Evolutionary conservation across 92 coral and sea anemone genomes (phyloP).

Genomic region (Heliopora coerulea): DNA sequence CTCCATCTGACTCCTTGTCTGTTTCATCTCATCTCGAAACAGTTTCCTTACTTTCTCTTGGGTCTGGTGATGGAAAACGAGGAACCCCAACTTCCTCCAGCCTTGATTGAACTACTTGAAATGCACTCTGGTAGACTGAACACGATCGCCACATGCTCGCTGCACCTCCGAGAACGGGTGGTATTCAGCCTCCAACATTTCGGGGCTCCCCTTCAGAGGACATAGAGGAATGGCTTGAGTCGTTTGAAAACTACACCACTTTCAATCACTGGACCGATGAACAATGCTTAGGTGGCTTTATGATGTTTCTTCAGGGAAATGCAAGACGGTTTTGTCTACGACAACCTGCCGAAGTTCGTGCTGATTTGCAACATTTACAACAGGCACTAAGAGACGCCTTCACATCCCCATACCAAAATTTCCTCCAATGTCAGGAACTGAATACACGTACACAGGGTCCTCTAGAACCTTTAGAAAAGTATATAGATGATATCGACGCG

Average conservation of each 20-base stretch:
- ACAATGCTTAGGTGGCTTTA: neutral
- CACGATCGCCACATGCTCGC: neutral
- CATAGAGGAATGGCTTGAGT: slow-evolving; percentile 1
- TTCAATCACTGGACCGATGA: slow-evolving; percentile 7
- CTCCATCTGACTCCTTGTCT: neutral
- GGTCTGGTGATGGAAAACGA: neutral
- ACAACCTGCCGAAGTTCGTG: neutral
- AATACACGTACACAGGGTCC: slow-evolving; percentile 38
- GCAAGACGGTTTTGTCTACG: neutral
- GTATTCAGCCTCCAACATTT: neutral
- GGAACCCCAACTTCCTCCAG: neutral
- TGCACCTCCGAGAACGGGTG: neutral
- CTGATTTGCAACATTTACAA: neutral
- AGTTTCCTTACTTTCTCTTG: neutral
- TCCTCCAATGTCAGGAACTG: slow-evolving; percentile 28
- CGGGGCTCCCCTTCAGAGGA: neutral
- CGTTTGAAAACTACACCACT: neutral
- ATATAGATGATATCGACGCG: slow-evolving; percentile 5
- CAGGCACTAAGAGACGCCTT: slow-evolving; percentile 7
- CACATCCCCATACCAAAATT: slow-evolving; percentile 4
- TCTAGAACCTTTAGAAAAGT: slow-evolving; percentile 30
- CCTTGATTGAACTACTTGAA: neutral
- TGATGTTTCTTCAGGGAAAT: slow-evolving; percentile 5
- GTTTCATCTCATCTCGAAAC: neutral
- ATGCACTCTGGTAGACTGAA: too few relatives aligned